Evolutionary conservation across 1,140 invertebrate species (phyloP).

Genomic region (Drosophila lowei): DNA sequence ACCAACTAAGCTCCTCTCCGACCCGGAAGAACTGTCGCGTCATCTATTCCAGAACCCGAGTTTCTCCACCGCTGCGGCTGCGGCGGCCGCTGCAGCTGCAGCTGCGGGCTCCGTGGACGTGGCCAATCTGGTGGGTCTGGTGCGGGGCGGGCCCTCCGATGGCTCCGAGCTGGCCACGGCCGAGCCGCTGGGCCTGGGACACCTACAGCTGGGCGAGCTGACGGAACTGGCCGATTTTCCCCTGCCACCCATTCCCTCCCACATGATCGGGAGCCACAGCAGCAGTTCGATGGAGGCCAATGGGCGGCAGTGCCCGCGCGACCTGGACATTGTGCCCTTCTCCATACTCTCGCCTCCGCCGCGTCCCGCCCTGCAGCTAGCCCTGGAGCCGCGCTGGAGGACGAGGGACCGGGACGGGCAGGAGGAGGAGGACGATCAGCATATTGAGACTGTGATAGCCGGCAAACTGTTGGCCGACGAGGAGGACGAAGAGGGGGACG

Average conservation of each 20-base stretch:
- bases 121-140: slow-evolving; percentile 62
- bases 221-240: slow-evolving; percentile 74
- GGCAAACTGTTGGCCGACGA: slow-evolving; percentile 55
- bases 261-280: slow-evolving; percentile 18
- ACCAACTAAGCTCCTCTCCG: slow-evolving; percentile 91
- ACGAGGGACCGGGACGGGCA: slow-evolving; percentile 3
- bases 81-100: slow-evolving; percentile 50
- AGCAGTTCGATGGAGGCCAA: slow-evolving; percentile 28
- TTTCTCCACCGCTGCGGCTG: slow-evolving; percentile 70
- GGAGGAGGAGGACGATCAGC: slow-evolving; percentile 31
- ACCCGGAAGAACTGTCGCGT: slow-evolving; percentile 91
- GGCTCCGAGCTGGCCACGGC: slow-evolving; percentile 56
- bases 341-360: slow-evolving; percentile 78
- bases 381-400: slow-evolving; percentile 60
- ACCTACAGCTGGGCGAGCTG: slow-evolving; percentile 19
- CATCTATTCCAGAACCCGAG: slow-evolving; percentile 87
- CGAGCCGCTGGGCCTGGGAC: not conserved
- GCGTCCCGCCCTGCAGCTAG: slow-evolving; percentile 62
- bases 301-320: slow-evolving; percentile 52
- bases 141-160: slow-evolving; percentile 65
- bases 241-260: slow-evolving; percentile 71
- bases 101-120: slow-evolving; percentile 46
- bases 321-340: slow-evolving; percentile 78
- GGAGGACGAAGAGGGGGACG: slow-evolving; percentile 21
- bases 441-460: slow-evolving; percentile 78